Evolutionary conservation across 2,797 vertebrate species (phyloP), one percentile per base, ranked within the genome.

Genomic region (Coilia nasus): DNA sequence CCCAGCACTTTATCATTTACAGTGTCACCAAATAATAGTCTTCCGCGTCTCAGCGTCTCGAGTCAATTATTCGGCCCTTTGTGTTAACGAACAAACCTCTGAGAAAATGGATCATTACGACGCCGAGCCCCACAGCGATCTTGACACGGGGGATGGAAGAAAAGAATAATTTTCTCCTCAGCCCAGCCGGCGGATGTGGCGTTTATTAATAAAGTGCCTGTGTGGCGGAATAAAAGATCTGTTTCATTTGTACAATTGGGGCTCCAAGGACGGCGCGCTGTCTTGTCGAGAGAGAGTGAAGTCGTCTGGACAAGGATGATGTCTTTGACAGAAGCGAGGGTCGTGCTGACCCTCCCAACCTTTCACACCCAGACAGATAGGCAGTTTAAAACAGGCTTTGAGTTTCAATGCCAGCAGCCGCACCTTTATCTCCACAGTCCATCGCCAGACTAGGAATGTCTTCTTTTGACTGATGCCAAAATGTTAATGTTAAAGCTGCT

Each of bases 21-120:
- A 56, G 46, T 85, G 82, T 81, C 44, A 35, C 81, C 84, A 60
- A 84, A 85, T 84, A 88, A 82, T 85, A 83, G 50, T 44, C 86
- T 71, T 64, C 50, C 82, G 31, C 82, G 62, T 83, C 28, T 80
- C 82, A 81, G 62, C 81, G 80, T 86, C 85, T 88, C 85, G 59
- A 83, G 23, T 84, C 56, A 82, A 67, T 75, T 85, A 85, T 83
- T 82, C 83, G 54, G 23, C 12, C 67, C 67, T 75, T 54, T 41
- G 59, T 56, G 46, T 82, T 82, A 85, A 83, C 75, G 60, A 88
- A 85, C 81, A 25, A 54, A 47, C 83, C 81, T 46, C 64, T 28
- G 59, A 50, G 44, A 31, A 47, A 80, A 64, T 15, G 31, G 67
- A 75, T 75, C 12, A 23, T 75, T 75, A 75, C 15, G 31, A 15